Base-by-base conservation (phyloP, 2,888 invertebrate genomes). In the Boloria euphrosyne region DNA sequence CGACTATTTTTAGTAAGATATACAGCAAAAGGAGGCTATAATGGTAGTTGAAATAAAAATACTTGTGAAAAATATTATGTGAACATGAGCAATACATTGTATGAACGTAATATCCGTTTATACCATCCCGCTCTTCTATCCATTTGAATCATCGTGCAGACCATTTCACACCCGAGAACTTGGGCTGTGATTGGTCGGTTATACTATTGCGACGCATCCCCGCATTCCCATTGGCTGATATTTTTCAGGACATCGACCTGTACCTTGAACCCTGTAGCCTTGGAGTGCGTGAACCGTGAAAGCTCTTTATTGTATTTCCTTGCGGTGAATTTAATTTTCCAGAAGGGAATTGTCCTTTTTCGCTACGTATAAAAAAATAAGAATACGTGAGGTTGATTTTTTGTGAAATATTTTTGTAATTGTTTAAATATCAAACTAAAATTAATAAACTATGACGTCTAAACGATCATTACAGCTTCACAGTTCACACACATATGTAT, bases 141-240 rank as follows among this genome's bases (percentile, higher is more conserved):
- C 59, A 59, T 17, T 49, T 50, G 59, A 38, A 50, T 50, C 47
- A 49, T 49, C 31, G 50, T 18, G 16, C 57, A 43, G 31, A n/a
- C 51, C 31, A 52, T 52, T 52, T 63, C 27, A 44, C 46, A 52
- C 22, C 17, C 58, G 46, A 58, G 52, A 46, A 69, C 54, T 50
- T 62, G 66, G 66, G 64, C 55, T 49, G 71, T 74, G 74, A 78
- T 80, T 78, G 76, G 79, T 68, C 65, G 71, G 57, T 65, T 72
- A 62, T 71, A 66, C 75, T 73, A 73, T 72, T 68, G 67, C 71
- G 71, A 61, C 67, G 58, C 68, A 64, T 58, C 68, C 59, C 66
- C 57, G 62, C 62, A 43, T 47, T 59, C 68, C 60, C 62, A 76
- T 75, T 76, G 76, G 76, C 47, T 60, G 66, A 65, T 67, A 60